A percentile compares a stretch with the other conserved stretches of the same genome.
Conservation (phyloP, 1,140 invertebrate species). For the Ganaspis sp. region DNA sequence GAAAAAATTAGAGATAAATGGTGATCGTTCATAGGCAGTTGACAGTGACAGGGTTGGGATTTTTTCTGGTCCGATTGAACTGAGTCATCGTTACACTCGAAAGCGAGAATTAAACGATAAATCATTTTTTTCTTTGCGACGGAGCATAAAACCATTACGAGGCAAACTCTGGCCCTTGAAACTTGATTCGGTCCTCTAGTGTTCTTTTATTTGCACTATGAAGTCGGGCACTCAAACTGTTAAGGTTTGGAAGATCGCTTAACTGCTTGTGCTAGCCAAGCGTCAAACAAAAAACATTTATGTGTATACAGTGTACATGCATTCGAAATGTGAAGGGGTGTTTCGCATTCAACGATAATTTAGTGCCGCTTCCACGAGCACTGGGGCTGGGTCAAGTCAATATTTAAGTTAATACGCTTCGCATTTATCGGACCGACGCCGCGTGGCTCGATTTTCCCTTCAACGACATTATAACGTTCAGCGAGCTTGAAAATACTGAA, state of each 20-base stretch:
- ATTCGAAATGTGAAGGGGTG: slow-evolving; percentile 47
- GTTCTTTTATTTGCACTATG: not conserved
- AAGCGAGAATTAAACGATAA: slow-evolving; percentile 10
- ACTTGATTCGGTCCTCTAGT: slow-evolving; percentile 19
- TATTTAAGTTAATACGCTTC: slow-evolving; percentile 58
- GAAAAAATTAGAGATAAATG: not conserved
- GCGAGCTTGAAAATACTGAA: slow-evolving; percentile 52
- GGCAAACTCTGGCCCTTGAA: not conserved
- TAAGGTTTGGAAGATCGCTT: slow-evolving; percentile 5
- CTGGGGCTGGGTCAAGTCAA: slow-evolving; percentile 56
- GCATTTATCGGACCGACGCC: slow-evolving; percentile 54
- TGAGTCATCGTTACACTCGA: slow-evolving; percentile 18
- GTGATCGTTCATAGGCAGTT: not conserved
- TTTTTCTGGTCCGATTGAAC: not conserved
- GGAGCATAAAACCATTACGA: slow-evolving; percentile 9
- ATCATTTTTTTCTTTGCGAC: slow-evolving; percentile 1
- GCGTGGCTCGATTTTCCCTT: slow-evolving; percentile 35
- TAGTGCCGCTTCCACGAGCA: slow-evolving; percentile 53
- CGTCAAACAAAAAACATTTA: not conserved
- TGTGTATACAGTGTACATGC: slow-evolving; percentile 46
- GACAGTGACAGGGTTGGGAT: not conserved
- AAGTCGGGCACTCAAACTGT: slow-evolving; percentile 17
- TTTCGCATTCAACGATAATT: slow-evolving; percentile 53
- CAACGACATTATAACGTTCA: slow-evolving; percentile 53
- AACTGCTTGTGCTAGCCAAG: not conserved